Evolutionary conservation across 1,140 invertebrate genomes (phyloP).

Genomic region (Pogonognathellus flavescens): DNA sequence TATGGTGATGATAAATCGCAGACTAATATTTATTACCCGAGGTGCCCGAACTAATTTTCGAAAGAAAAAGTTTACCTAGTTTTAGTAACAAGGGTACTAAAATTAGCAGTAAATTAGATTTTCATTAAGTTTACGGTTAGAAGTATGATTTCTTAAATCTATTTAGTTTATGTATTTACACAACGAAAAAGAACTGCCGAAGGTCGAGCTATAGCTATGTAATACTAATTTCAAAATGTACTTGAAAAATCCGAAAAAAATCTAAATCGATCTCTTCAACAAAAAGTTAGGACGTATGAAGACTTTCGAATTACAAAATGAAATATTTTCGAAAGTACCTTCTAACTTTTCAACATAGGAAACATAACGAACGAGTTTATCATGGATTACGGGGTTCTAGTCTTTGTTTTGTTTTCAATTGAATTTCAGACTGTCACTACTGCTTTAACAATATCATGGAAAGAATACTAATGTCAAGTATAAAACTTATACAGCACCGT

Average conservation of each 20-base stretch:
- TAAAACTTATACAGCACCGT: background rate
- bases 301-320: constrained; percentile 12
- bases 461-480: background rate
- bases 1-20: constrained; percentile 25
- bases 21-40: constrained; percentile 42
- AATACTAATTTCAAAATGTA: constrained; percentile 12
- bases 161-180: constrained; percentile 8
- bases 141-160: constrained; percentile 3
- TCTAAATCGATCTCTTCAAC: constrained; percentile 23
- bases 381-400: constrained; percentile 45
- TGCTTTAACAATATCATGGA: background rate
- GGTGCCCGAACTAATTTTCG: constrained; percentile 45
- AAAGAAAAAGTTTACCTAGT: constrained; percentile 20
- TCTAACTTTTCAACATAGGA: background rate
- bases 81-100: constrained; percentile 29
- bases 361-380: constrained; percentile 41
- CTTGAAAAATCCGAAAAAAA: constrained; percentile 7
- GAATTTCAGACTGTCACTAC: background rate
- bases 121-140: background rate
- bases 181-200: constrained; percentile 25
- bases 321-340: constrained; percentile 26
- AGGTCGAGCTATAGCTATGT: constrained; percentile 8
- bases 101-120: constrained; percentile 2
- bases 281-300: background rate
- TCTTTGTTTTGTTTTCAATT: constrained; percentile 47